Evolutionary conservation across 1,140 invertebrate species (phyloP).

Genomic region (Lepidurus packardi): DNA sequence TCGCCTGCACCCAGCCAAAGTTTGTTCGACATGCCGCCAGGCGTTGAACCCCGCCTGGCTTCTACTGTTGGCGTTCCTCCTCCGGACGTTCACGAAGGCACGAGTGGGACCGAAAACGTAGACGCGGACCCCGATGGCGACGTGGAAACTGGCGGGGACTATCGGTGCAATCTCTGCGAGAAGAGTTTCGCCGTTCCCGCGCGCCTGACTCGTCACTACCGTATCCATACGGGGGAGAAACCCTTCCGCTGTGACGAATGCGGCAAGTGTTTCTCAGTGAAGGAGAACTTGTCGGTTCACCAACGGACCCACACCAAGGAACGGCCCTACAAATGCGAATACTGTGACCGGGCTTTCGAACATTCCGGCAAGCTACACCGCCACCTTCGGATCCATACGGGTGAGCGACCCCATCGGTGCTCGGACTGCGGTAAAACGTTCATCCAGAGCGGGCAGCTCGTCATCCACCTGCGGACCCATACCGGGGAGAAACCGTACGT

Average conservation of each 20-base stretch:
- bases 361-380: conserved; percentile 86
- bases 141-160: conserved; percentile 46
- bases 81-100: too few species aligned
- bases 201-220: conserved; percentile 81
- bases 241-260: conserved; percentile 88
- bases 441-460: conserved; percentile 72
- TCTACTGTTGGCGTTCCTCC: neutral
- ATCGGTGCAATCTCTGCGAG: conserved; percentile 81
- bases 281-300: conserved; percentile 85
- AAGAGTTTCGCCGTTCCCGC: conserved; percentile 88
- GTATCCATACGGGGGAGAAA: conserved; percentile 80
- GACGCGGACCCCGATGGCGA: neutral
- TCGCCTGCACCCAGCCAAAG: neutral
- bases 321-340: conserved; percentile 76
- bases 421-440: conserved; percentile 78
- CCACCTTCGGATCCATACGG: conserved; percentile 77
- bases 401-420: conserved; percentile 76
- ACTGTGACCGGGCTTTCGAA: conserved; percentile 84
- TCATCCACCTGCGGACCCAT: conserved; percentile 66
- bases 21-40: neutral
- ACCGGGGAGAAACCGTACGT: conserved; percentile 89
- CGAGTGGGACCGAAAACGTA: too few species aligned
- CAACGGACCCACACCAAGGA: conserved; percentile 83
- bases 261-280: conserved; percentile 83
- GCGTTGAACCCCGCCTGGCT: neutral